phyloP scores from a whole-genome alignment of 1,140 invertebrate genomes.

The Holcopasites calliopsidis region DNA sequence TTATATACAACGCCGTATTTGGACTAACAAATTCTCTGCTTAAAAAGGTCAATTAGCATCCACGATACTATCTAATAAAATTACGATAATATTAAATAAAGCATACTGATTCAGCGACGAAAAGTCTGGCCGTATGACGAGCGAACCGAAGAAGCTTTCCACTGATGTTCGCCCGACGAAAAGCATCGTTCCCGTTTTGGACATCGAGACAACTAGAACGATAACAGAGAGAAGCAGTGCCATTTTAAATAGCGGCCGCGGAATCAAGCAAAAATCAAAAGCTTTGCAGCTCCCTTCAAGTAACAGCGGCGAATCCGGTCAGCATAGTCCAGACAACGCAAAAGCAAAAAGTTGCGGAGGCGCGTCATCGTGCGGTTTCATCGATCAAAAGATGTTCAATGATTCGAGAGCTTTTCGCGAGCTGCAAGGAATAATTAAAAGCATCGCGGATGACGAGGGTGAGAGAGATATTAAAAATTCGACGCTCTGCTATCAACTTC shows the following conservation, averaged over 20 bases:
- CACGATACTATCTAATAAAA: neutral
- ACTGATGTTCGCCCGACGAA: neutral
- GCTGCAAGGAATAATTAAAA: neutral
- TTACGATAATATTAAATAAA: neutral
- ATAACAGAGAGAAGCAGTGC: neutral
- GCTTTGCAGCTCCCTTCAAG: neutral
- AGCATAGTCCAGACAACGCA: too few relatives aligned
- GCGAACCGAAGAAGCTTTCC: neutral
- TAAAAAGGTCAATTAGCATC: too few relatives aligned
- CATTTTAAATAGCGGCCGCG: neutral
- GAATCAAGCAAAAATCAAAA: neutral
- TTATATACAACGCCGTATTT: too few relatives aligned
- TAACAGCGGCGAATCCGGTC: too few relatives aligned
- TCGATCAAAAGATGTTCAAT: neutral
- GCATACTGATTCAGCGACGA: neutral
- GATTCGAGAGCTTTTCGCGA: neutral
- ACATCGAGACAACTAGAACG: neutral
- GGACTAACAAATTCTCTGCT: too few relatives aligned
- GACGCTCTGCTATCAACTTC: neutral
- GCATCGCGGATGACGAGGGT: too few relatives aligned
- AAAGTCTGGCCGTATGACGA: neutral
- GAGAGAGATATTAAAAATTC: neutral
- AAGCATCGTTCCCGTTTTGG: too few relatives aligned
- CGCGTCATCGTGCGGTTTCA: neutral
- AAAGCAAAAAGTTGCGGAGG: neutral